phyloP scores from a whole-genome alignment of 2,797 vertebrate species.

The Sebastes reedi region DNA sequence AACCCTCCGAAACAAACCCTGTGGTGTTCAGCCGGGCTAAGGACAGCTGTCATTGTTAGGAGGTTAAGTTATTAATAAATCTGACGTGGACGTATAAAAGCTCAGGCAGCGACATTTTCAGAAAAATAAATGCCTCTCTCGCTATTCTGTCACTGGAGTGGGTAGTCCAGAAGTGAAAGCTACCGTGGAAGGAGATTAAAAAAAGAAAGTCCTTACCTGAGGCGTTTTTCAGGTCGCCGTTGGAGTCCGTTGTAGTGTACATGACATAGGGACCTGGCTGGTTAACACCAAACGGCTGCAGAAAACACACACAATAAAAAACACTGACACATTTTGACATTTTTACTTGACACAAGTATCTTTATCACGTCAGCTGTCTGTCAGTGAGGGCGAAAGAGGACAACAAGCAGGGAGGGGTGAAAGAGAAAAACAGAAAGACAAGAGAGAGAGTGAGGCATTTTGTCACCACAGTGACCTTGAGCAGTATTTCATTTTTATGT shows the following conservation, averaged over 20 bases:
- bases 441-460: neutral
- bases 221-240: conserved; percentile 93
- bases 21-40: conserved; percentile 17
- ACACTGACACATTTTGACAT: neutral
- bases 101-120: conserved; percentile 3
- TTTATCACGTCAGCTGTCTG: conserved; percentile 29
- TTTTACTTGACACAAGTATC: neutral
- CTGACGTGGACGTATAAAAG: neutral
- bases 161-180: neutral
- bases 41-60: conserved; percentile 34
- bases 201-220: conserved; percentile 86
- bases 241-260: conserved; percentile 96
- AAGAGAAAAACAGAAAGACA: neutral
- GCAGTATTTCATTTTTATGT: conserved; percentile 21
- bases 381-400: conserved; percentile 14
- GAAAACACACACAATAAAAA: conserved; percentile 21
- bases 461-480: conserved; percentile 16
- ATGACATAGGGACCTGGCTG: conserved; percentile 97
- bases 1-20: conserved; percentile 22
- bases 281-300: conserved; percentile 97
- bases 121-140: neutral
- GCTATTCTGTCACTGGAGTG: neutral
- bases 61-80: conserved; percentile 41
- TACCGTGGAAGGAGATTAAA: neutral
- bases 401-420: neutral